Conservation (phyloP, 2,888 invertebrate species). For the Orchesellides sinensis region DNA sequence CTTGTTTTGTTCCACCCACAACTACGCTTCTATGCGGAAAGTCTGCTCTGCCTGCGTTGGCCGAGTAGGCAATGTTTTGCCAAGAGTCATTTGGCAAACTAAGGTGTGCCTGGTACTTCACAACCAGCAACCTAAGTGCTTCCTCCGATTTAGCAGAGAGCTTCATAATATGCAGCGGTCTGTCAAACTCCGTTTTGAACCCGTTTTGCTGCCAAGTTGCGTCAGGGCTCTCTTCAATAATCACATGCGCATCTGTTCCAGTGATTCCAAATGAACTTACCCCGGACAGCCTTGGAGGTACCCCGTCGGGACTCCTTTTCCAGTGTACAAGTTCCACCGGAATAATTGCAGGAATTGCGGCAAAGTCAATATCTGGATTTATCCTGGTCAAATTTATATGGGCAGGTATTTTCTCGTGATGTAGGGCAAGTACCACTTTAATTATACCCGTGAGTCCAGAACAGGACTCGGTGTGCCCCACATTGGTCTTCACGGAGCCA, state of each 20-base stretch:
- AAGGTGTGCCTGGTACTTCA: background rate
- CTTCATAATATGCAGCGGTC: slow-evolving; percentile 52
- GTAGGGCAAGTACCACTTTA: slow-evolving; percentile 47
- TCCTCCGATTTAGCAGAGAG: slow-evolving; percentile 50
- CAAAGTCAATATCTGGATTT: slow-evolving; percentile 60
- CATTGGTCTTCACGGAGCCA: slow-evolving; percentile 61
- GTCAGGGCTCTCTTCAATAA: slow-evolving; percentile 51
- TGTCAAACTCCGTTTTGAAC: background rate
- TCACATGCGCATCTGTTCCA: slow-evolving; percentile 54
- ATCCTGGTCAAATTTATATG: slow-evolving; percentile 50
- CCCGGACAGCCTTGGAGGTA: slow-evolving; percentile 43
- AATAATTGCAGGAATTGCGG: slow-evolving; percentile 52
- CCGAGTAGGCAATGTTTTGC: slow-evolving; percentile 8
- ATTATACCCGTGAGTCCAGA: slow-evolving; percentile 61
- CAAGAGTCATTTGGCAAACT: background rate
- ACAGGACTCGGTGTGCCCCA: slow-evolving; percentile 61
- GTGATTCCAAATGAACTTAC: slow-evolving; percentile 64
- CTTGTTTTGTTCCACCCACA: slow-evolving; percentile 15
- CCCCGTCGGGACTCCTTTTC: slow-evolving; percentile 1
- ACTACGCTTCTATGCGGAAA: slow-evolving; percentile 38
- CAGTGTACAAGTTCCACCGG: slow-evolving; percentile 40
- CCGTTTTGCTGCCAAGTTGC: background rate
- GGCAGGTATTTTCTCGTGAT: slow-evolving; percentile 55
- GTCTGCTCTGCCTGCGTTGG: slow-evolving; percentile 46
- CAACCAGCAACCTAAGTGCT: slow-evolving; percentile 26